Percentiles rank a stretch among this genome's conserved stretches.
These are phyloP conservation scores for Pachycephala philippinensis DNA, from an alignment of 2,113 vertebrate genomes.

Conservation along the genomic window DNA sequence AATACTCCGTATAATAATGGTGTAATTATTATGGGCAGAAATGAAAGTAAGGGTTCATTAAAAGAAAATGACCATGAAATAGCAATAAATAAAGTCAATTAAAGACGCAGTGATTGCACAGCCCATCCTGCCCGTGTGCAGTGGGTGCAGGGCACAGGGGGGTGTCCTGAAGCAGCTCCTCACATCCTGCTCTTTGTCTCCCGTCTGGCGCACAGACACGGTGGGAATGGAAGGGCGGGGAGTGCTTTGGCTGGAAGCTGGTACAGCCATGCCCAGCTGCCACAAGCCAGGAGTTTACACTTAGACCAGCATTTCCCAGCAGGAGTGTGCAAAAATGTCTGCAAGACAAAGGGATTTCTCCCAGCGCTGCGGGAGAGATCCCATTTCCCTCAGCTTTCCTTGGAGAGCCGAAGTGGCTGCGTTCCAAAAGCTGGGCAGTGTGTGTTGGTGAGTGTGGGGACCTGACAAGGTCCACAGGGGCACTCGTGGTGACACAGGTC, in stretches of 20 bases:
- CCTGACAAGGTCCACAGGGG: rapidly evolving
- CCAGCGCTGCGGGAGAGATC: background rate
- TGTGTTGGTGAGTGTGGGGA: background rate
- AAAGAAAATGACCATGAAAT: slow-evolving; percentile 47
- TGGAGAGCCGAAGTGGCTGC: background rate
- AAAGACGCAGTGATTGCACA: background rate
- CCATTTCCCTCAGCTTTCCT: background rate
- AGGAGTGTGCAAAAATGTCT: background rate
- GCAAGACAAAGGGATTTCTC: background rate
- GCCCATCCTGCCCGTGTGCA: background rate
- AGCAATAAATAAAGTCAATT: slow-evolving; percentile 49
- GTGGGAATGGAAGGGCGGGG: background rate
- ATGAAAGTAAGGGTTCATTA: slow-evolving; percentile 40
- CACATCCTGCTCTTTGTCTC: background rate
- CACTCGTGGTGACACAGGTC: rapidly evolving
- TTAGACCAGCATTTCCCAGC: background rate
- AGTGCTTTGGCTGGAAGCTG: background rate
- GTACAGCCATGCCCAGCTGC: background rate
- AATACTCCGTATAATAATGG: slow-evolving; percentile 23
- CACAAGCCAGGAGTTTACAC: background rate
- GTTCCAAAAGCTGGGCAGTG: background rate
- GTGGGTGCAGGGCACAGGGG: background rate
- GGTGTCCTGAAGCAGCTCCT: background rate
- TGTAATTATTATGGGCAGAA: slow-evolving; percentile 45
- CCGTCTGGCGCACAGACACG: rapidly evolving